Base-by-base conservation (phyloP, 1,140 invertebrate species). In the Heliothis subflexa region DNA sequence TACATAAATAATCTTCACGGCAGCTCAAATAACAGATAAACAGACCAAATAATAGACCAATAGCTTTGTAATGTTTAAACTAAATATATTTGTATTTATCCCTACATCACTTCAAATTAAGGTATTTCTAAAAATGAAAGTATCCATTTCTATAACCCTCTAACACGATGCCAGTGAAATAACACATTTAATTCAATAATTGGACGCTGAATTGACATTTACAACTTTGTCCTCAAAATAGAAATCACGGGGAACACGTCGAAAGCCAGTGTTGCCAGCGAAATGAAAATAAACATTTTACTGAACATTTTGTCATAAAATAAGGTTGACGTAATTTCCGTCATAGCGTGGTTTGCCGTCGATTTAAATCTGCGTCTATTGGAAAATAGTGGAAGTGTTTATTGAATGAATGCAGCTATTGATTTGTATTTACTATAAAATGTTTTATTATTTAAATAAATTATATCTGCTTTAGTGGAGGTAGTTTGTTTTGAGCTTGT, bases 291-390 rank as follows among this genome's bases (percentile, higher is more conserved):
- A 64, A 64, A 64, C 61, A 64, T 64, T 64, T 64, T 64, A 47
- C 16, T 28, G 61, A 47, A 64, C 61, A 64, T 62, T 62, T 18
- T 18, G 40, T 47, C 61, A 64, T 64, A 64, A 64, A 64, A 64
- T 64, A 64, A 64, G 40, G 61, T 64, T 64, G 47, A 64, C 61
- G 61, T 64, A 64, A 64, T 64, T 64, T 64, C 61, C 61, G 61
- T 18, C 9, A 12, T 9, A 40, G 18, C 33, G n/a, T 14, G 61
- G n/a, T 47, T 64, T 16, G 4, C 14, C 10, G 16, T 9, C 40
- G 61, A 64, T 64, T 64, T 40, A 64, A 64, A 47, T 18, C 45
- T 33, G 61, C 33, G 1, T 45, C 61, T 3, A 47, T 45, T 16
- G n/a, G 61, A 64, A 64, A 64, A 64, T 64, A 40, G 33, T 47